A percentile compares a stretch with the other conserved stretches of the same genome.
Evolutionary conservation across 1,140 invertebrate genomes (phyloP).

Genomic region (Drosophila sturtevanti): DNA sequence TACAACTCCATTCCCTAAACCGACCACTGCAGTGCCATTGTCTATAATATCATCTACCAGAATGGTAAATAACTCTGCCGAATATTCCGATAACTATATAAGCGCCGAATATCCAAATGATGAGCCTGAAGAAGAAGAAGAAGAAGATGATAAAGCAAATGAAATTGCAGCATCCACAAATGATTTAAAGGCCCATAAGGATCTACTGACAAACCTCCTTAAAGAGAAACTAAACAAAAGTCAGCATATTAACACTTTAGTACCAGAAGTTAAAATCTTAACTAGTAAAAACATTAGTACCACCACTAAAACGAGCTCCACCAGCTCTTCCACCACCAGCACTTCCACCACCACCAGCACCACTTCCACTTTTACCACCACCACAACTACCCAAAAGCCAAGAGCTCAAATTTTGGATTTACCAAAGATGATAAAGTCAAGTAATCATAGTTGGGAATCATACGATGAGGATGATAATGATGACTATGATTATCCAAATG

Average conservation of each 20-base stretch:
- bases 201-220: constrained; percentile 23
- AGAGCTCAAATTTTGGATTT: background rate
- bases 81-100: constrained; percentile 41
- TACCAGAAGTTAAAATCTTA: background rate
- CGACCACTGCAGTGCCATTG: background rate
- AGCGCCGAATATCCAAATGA: constrained; percentile 60
- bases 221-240: constrained; percentile 14
- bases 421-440: background rate
- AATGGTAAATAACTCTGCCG: constrained; percentile 6
- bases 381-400: background rate
- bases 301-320: background rate
- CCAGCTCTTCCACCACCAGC: background rate
- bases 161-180: constrained; percentile 8
- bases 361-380: background rate
- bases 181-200: constrained; percentile 30
- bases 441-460: constrained; percentile 36
- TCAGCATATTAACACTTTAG: background rate
- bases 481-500: constrained; percentile 49
- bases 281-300: too few species aligned
- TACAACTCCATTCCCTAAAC: background rate
- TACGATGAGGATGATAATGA: constrained; percentile 52
- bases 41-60: background rate
- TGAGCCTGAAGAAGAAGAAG: constrained; percentile 52
- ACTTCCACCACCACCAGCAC: background rate
- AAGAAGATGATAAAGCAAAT: constrained; percentile 41